A percentile compares a stretch with the other conserved stretches of the same genome.
Conservation (phyloP, 2,797 vertebrate species). For the Tarsius wallacei region DNA sequence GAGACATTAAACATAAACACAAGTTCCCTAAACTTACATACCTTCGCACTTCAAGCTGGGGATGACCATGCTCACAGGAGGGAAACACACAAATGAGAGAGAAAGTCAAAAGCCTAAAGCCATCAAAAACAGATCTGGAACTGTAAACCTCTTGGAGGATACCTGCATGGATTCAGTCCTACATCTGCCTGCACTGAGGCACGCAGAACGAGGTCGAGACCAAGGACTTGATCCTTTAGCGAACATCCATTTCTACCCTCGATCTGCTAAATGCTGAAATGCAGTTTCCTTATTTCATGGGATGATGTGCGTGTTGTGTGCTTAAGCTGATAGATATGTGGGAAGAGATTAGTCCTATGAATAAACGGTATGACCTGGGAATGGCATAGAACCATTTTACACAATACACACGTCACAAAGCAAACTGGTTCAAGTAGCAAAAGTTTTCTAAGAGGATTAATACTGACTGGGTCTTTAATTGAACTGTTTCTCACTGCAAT, state of each 20-base stretch:
- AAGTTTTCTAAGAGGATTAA: slow-evolving; percentile 65
- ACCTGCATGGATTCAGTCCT: neutral
- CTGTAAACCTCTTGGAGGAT: slow-evolving; percentile 1
- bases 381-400: neutral
- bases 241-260: neutral
- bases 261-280: slow-evolving; percentile 54
- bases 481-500: slow-evolving; percentile 76
- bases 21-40: slow-evolving; percentile 23
- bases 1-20: slow-evolving; percentile 77
- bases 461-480: slow-evolving; percentile 70
- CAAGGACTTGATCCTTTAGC: neutral
- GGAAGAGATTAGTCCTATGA: slow-evolving; percentile 56
- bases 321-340: neutral
- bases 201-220: neutral
- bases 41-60: neutral
- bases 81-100: neutral
- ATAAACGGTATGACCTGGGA: slow-evolving; percentile 15
- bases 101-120: slow-evolving; percentile 36
- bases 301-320: neutral
- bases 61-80: neutral
- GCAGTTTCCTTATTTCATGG: slow-evolving; percentile 53
- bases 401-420: slow-evolving; percentile 21
- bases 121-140: neutral
- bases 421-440: slow-evolving; percentile 25
- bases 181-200: neutral